These are phyloP conservation scores for Ormyrus pomaceus DNA, from an alignment of 2,888 invertebrate genomes.

Conservation along the genomic window DNA sequence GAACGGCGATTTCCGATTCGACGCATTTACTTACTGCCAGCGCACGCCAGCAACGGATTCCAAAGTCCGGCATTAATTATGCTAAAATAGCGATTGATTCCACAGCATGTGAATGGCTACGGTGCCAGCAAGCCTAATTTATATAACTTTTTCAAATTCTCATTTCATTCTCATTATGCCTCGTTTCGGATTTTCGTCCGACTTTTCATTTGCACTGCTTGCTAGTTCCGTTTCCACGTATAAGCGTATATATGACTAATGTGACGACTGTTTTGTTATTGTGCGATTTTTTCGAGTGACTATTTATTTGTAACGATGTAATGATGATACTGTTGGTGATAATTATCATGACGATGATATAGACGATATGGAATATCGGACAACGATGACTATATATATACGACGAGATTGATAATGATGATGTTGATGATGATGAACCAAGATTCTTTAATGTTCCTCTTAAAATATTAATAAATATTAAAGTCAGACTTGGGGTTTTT, in stretches of 20 bases:
- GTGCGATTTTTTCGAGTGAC: slow-evolving; percentile 67
- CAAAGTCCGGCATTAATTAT: slow-evolving; percentile 57
- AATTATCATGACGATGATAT: slow-evolving; percentile 54
- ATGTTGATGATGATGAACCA: slow-evolving; percentile 68
- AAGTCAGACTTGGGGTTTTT: slow-evolving; percentile 68
- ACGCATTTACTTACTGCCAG: slow-evolving; percentile 6
- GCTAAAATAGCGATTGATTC: slow-evolving; percentile 50
- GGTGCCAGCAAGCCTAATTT: slow-evolving; percentile 38
- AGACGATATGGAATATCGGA: slow-evolving; percentile 59
- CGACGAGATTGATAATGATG: slow-evolving; percentile 59
- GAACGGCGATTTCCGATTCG: slow-evolving; percentile 44
- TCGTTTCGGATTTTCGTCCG: slow-evolving; percentile 7
- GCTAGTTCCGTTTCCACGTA: slow-evolving; percentile 36
- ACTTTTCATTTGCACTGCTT: slow-evolving; percentile 18
- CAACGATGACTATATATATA: slow-evolving; percentile 61
- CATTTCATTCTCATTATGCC: background rate
- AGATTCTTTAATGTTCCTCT: slow-evolving; percentile 76
- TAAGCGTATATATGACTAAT: slow-evolving; percentile 49
- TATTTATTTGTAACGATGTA: slow-evolving; percentile 71
- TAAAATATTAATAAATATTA: slow-evolving; percentile 71
- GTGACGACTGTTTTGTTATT: slow-evolving; percentile 69
- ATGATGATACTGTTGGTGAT: slow-evolving; percentile 59
- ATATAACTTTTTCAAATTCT: slow-evolving; percentile 23
- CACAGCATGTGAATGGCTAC: slow-evolving; percentile 42
- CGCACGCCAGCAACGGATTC: slow-evolving; percentile 46